Conservation (phyloP, 2,888 invertebrate genomes). For the Prosapia bicincta region DNA sequence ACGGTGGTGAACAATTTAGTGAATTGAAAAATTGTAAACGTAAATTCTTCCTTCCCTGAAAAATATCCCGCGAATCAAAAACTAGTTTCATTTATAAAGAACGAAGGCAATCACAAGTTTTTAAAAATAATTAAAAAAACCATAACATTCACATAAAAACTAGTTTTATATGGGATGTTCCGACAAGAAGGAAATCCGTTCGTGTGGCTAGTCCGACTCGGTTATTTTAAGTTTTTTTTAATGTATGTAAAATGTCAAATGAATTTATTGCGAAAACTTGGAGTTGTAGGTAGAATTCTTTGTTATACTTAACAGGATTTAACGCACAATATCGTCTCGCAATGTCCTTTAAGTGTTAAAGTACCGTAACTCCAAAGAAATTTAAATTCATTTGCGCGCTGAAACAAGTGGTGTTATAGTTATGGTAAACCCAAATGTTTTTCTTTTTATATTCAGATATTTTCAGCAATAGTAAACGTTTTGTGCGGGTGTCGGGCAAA, state of each 20-base stretch:
- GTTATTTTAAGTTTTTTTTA: not conserved
- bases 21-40: constrained; percentile 15
- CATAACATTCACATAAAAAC: not conserved
- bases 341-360: not conserved
- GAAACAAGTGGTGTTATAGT: not conserved
- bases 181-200: not conserved
- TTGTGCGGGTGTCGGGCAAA: not conserved
- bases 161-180: not conserved
- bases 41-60: constrained; percentile 13
- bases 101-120: constrained; percentile 28
- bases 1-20: constrained; percentile 22
- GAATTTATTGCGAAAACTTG: not conserved
- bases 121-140: constrained; percentile 3
- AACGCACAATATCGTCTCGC: not conserved
- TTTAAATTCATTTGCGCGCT: not conserved
- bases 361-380: not conserved
- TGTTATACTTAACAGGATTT: not conserved
- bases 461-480: not conserved
- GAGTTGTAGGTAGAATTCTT: not conserved
- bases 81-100: constrained; percentile 15
- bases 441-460: not conserved
- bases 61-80: constrained; percentile 2
- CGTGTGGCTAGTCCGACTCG: not conserved
- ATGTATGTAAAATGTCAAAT: not conserved
- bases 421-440: not conserved